These are phyloP conservation scores for Taenioides sp. DNA, from an alignment of 2,797 vertebrate species.

Conservation along the genomic window DNA sequence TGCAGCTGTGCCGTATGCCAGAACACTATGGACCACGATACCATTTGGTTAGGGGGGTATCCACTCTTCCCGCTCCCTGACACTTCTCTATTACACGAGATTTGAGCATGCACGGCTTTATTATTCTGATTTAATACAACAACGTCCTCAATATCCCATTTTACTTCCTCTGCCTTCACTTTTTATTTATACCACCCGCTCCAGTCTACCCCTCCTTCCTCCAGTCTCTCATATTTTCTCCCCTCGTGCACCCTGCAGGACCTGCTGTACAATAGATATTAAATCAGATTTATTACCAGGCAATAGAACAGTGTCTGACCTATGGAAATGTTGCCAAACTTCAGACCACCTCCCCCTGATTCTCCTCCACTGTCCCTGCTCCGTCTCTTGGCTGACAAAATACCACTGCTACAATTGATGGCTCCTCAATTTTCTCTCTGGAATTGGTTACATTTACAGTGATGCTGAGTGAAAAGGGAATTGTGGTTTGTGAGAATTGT, in stretches of 20 bases:
- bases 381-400: conserved; percentile 35
- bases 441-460: conserved; percentile 72
- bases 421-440: conserved; percentile 66
- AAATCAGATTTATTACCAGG: conserved; percentile 78
- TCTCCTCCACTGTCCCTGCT: conserved; percentile 32
- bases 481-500: conserved; percentile 46
- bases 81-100: conserved; percentile 73
- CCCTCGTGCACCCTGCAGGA: conserved; percentile 34
- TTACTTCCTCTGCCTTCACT: conserved; percentile 72
- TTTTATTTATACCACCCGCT: conserved; percentile 71
- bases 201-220: conserved; percentile 10
- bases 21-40: conserved; percentile 33
- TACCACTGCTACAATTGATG: conserved; percentile 65
- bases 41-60: conserved; percentile 27
- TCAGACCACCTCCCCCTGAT: conserved; percentile 18
- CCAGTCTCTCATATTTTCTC: conserved; percentile 7
- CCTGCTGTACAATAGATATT: conserved; percentile 69
- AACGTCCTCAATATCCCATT: conserved; percentile 69
- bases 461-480: conserved; percentile 53
- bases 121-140: conserved; percentile 81
- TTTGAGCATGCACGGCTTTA: conserved; percentile 74
- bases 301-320: conserved; percentile 65
- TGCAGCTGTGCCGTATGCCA: conserved; percentile 70
- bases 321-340: conserved; percentile 51
- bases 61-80: conserved; percentile 44